Conservation (phyloP, 2,888 invertebrate genomes). For the Coronaproctus castanopsis region DNA sequence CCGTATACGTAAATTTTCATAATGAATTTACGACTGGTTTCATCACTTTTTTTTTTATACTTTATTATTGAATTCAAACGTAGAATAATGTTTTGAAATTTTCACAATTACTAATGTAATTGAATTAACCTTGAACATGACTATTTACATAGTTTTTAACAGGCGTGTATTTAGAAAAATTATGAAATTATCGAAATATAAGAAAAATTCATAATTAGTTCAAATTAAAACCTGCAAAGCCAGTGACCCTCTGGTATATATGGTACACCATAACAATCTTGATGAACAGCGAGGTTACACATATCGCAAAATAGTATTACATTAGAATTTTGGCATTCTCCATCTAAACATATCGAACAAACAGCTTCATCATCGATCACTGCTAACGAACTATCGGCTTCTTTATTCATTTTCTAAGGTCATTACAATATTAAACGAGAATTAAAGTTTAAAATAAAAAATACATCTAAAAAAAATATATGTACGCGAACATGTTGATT, state of each 20-base stretch:
- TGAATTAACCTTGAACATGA: too few relatives aligned
- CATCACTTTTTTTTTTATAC: too few relatives aligned
- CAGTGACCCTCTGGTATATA: conserved; percentile 96
- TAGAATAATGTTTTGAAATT: too few relatives aligned
- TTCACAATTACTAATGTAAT: too few relatives aligned
- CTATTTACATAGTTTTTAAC: too few relatives aligned
- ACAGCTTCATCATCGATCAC: conserved; percentile 94
- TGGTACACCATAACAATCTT: conserved; percentile 95
- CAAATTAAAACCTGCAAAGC: conserved; percentile 44
- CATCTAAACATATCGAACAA: conserved; percentile 96
- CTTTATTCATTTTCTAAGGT: conserved; percentile 17
- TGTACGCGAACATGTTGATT: neutral
- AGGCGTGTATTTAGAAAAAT: too few relatives aligned
- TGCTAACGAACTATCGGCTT: conserved; percentile 26
- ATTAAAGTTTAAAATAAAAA: neutral
- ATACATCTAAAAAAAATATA: neutral
- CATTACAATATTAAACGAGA: too few relatives aligned
- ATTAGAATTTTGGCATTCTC: conserved; percentile 95
- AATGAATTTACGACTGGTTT: too few relatives aligned
- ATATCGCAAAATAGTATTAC: conserved; percentile 98
- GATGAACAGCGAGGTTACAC: conserved; percentile 98
- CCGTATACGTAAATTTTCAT: too few relatives aligned
- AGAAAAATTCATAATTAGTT: too few relatives aligned
- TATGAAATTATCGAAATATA: too few relatives aligned
- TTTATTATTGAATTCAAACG: too few relatives aligned